A percentile compares a stretch with the other conserved stretches of the same genome.
These are phyloP conservation scores for Plagodis dolabraria DNA, from an alignment of 2,888 invertebrate genomes.

Conservation along the genomic window DNA sequence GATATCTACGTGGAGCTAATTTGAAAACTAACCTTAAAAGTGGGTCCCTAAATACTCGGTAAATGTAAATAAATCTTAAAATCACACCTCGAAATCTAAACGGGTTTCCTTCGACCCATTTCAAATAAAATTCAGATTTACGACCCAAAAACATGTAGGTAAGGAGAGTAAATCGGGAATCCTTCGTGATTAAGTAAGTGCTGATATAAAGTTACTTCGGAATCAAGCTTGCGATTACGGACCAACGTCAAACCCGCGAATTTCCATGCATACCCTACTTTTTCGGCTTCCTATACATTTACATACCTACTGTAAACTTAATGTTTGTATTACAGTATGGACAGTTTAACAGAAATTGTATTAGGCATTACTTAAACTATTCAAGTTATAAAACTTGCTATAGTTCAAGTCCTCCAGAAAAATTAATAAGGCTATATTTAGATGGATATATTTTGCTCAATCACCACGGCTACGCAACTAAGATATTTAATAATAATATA, in stretches of 20 bases:
- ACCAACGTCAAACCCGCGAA: conserved; percentile 35
- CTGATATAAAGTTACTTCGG: conserved; percentile 22
- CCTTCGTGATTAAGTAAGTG: conserved; percentile 16
- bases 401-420: too few species aligned
- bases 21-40: too few species aligned
- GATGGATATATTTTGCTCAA: too few species aligned
- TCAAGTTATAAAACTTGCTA: too few species aligned
- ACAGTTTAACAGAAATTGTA: neutral
- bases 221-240: conserved; percentile 30
- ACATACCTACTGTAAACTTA: conserved; percentile 8
- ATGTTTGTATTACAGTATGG: conserved; percentile 6
- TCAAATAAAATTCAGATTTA: conserved; percentile 12
- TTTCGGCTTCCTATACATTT: conserved; percentile 13
- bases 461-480: too few species aligned
- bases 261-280: conserved; percentile 28
- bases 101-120: neutral
- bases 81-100: neutral
- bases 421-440: too few species aligned
- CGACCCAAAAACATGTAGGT: conserved; percentile 5
- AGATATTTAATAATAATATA: too few species aligned
- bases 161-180: conserved; percentile 1
- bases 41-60: neutral
- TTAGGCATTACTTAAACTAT: too few species aligned
- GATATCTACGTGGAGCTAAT: too few species aligned
- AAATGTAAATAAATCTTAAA: conserved; percentile 1